Base-by-base conservation (phyloP, 2,113 vertebrate genomes). In the Dasypus novemcinctus region DNA sequence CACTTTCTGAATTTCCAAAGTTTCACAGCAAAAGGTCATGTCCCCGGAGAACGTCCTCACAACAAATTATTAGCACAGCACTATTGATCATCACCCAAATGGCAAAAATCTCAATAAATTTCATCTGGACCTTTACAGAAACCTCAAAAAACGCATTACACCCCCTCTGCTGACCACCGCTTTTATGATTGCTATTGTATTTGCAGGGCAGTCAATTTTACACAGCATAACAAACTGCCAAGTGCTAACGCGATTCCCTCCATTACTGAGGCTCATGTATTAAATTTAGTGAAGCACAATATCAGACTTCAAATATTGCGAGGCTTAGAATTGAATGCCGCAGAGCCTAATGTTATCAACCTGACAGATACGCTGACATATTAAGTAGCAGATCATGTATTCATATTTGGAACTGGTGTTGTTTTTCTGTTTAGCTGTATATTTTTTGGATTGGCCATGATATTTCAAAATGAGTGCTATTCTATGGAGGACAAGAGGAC, bases 31-130 rank as follows among this genome's bases (percentile, higher is more conserved):
- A 99, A 99, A 98, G 98, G 98, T 97, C 98, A 98, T 76, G 92
- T 98, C 98, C 98, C 98, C 57, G 14, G 98, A 98, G 97, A 97
- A 94, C 69, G 63, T 92, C 97, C 97, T 96, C 95, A 94, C 97
- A 97, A 98, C 97, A 97, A 98, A 98, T 98, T 98, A 99, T 99
- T 98, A 98, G 97, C 96, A 76, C 97, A 95, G 97, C 98, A 97
- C 98, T 98, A 98, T 98, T 98, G 98, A 99, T 99, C 98, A 98
- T 97, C 98, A 97, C 94, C 98, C 98, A 98, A 98, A 98, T 87
- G 78, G 98, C 97, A 98, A 98, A 97, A 98, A 98, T 98, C 98
- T 98, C 98, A 98, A 98, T 98, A 98, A 98, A 98, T 98, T 98
- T 98, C 98, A 98, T 98, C 98, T 98, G 97, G 98, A 98, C 98